Percentiles rank a stretch among this genome's conserved stretches.
Conservation (phyloP, 2,888 invertebrate species). For the Cephonodes hylas region DNA sequence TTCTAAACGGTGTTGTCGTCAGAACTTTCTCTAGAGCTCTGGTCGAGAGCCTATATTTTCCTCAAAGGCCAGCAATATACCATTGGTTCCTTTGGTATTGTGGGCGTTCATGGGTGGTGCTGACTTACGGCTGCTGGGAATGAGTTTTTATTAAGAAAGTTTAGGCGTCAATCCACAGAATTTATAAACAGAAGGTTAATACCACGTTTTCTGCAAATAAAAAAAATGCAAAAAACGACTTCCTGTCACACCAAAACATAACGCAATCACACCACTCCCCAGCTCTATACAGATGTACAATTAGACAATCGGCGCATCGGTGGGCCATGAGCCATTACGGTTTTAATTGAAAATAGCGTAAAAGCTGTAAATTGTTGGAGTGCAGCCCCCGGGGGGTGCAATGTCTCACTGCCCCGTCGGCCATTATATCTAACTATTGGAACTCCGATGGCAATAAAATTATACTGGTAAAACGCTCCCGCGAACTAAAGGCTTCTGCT, state of each 20-base stretch:
- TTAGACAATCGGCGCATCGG: slow-evolving; percentile 79
- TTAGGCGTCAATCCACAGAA: background rate
- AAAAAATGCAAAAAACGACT: too few species aligned
- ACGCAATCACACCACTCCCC: slow-evolving; percentile 29
- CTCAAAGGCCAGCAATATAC: too few species aligned
- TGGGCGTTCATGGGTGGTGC: too few species aligned
- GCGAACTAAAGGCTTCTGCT: slow-evolving; percentile 25
- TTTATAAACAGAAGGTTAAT: too few species aligned
- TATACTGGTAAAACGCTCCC: slow-evolving; percentile 5
- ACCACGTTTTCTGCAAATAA: too few species aligned
- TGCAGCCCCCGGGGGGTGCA: slow-evolving; percentile 46
- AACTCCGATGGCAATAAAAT: slow-evolving; percentile 19
- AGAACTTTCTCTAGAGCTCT: too few species aligned
- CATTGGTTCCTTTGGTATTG: too few species aligned
- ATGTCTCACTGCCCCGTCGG: slow-evolving; percentile 18
- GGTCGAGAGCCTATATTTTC: too few species aligned
- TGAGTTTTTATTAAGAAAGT: too few species aligned
- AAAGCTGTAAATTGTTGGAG: slow-evolving; percentile 82
- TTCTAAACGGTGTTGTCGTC: too few species aligned
- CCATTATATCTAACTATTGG: slow-evolving; percentile 20
- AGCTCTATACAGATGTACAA: slow-evolving; percentile 51
- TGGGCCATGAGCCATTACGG: slow-evolving; percentile 83
- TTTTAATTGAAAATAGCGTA: slow-evolving; percentile 86
- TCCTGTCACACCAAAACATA: slow-evolving; percentile 32
- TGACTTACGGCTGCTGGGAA: too few species aligned